A percentile compares a stretch with the other conserved stretches of the same genome.
Evolutionary conservation across 2,888 invertebrate genomes (phyloP).

Genomic region (Noctua janthina): DNA sequence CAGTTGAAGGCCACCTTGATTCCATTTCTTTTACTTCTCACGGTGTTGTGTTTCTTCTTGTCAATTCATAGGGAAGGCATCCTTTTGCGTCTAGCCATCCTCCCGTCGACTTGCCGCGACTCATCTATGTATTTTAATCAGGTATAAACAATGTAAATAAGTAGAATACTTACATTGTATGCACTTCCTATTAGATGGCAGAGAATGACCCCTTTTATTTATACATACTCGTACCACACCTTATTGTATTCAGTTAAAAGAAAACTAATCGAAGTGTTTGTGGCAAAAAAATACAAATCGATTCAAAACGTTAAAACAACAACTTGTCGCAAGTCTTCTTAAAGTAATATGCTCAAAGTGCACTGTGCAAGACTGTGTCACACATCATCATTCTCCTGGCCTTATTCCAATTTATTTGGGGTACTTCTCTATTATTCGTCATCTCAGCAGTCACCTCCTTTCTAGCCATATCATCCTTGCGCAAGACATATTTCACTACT

Average conservation of each 20-base stretch:
- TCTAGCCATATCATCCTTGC: no score
- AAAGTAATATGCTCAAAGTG: neutral
- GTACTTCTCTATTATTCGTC: no score
- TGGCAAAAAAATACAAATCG: neutral
- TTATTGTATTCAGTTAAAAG: neutral
- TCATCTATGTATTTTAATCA: neutral
- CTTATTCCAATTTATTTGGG: no score
- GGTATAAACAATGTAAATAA: neutral
- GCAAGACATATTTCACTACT: no score
- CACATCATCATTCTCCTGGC: no score
- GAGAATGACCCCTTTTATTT: neutral
- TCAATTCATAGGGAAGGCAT: neutral
- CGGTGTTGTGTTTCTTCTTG: neutral
- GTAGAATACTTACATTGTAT: neutral
- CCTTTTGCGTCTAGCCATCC: neutral
- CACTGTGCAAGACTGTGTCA: neutral
- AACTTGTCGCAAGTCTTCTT: neutral
- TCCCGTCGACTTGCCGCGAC: neutral
- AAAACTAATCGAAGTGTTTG: neutral
- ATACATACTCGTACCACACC: neutral
- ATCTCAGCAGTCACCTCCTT: no score
- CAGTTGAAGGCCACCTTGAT: neutral
- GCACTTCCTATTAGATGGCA: neutral
- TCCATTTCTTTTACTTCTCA: neutral
- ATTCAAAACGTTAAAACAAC: neutral